A percentile compares a stretch with the other conserved stretches of the same genome.
Evolutionary conservation across 2,797 vertebrate species (phyloP).

Genomic region (Ambastaia sidthimunki): DNA sequence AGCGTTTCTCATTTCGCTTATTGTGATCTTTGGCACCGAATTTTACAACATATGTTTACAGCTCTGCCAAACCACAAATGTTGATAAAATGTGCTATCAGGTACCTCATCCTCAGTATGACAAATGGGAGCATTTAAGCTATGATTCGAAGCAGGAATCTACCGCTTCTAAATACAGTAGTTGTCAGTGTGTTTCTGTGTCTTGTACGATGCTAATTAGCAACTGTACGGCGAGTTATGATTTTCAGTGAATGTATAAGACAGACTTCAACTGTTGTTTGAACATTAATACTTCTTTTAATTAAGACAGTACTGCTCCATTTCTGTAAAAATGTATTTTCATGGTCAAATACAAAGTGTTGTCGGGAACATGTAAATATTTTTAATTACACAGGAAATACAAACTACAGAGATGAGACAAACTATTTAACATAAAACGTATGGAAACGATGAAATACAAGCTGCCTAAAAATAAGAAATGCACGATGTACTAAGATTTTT

Average conservation of each 20-base stretch:
- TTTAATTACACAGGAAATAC: slow-evolving; percentile 84
- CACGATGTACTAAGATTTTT: slow-evolving; percentile 76
- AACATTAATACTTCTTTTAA: slow-evolving; percentile 98
- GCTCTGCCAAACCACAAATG: slow-evolving; percentile 28
- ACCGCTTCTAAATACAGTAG: slow-evolving; percentile 21
- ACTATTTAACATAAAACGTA: slow-evolving; percentile 85
- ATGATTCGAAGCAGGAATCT: background rate
- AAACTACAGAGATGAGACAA: slow-evolving; percentile 88
- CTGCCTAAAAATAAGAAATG: slow-evolving; percentile 43
- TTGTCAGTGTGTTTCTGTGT: background rate
- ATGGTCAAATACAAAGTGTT: slow-evolving; percentile 99
- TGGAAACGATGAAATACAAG: slow-evolving; percentile 75
- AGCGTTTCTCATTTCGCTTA: slow-evolving; percentile 77
- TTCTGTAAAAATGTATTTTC: slow-evolving; percentile 98
- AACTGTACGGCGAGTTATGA: background rate
- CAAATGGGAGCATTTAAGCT: slow-evolving; percentile 19
- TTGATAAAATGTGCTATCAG: slow-evolving; percentile 12
- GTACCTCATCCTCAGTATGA: slow-evolving; percentile 34
- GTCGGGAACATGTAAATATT: slow-evolving; percentile 92
- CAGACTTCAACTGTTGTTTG: slow-evolving; percentile 67
- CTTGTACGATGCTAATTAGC: background rate
- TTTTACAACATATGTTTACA: slow-evolving; percentile 41
- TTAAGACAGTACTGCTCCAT: slow-evolving; percentile 99
- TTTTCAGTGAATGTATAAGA: background rate
- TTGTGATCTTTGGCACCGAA: slow-evolving; percentile 61